Evolutionary conservation across 30 jellyfish, hydroid and myxozoan species (phyloP), one percentile per base, ranked within the genome.

Genomic region (Hydractinia echinata): DNA sequence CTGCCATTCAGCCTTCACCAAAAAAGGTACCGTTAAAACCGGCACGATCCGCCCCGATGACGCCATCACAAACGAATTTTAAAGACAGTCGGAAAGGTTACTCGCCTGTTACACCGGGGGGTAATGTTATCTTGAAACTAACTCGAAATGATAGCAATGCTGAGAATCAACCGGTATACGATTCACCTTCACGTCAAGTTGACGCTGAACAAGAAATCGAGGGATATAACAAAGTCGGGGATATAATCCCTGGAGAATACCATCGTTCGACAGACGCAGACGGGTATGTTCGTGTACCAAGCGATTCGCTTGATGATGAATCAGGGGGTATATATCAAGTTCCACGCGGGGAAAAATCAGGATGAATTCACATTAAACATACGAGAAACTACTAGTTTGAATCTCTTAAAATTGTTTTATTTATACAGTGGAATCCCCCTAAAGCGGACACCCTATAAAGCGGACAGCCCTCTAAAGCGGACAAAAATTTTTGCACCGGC

Each of bases 161-260:
- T 7, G 60, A 20, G 1, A 50, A 4, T 30, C 55, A 20, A 20
- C 81, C 81, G 55, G 61, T 20, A 9, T 71, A 30, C 60, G 61
- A 30, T 20, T 19, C 69, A 9, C 60, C 60, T 11, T 50, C 55
- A 52, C 51, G 60, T 48, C 55, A 30, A 15, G 30, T 58, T 20
- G 19, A 18, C 19, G 15, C 19, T 2, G 19, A 58, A 11, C 69
- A 58, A 58, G 69, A 13, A 58, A 13, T 18, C 18, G 67, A 19
- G n/a, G 81, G 81, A 30, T 71, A 71, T 58, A 13, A 71, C 3
- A 7, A 54, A 19, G 81, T 71, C n/a, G 81, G 81, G 55, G 81
- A 71, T 58, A 50, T 71, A 7, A 71, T 71, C 8, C 55, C 81
- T 19, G 81, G 81, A 48, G 60, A 71, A 4, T 71, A 71, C 60